Percentiles rank a stretch among this genome's conserved stretches.
Conservation (phyloP, 2,113 vertebrate species). For the Colaptes auratus region DNA sequence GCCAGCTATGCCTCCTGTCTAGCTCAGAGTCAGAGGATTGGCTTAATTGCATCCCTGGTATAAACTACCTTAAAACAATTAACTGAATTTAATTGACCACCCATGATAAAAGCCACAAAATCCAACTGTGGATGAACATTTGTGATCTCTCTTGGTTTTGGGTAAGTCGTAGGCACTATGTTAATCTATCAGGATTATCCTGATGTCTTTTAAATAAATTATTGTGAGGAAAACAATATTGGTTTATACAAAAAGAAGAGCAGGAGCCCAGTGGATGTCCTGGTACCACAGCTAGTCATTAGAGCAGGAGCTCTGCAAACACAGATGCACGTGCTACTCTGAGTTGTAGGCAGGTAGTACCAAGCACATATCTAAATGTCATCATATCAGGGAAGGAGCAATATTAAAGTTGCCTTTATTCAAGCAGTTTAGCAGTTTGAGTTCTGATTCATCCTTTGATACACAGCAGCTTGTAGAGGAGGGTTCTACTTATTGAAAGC, state of each 20-base stretch:
- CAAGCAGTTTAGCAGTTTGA: neutral
- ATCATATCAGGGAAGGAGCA: neutral
- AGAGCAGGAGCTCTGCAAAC: neutral
- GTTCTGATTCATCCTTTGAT: neutral
- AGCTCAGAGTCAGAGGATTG: neutral
- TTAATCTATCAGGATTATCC: neutral
- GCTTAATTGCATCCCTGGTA: neutral
- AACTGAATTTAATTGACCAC: neutral
- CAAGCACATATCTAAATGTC: neutral
- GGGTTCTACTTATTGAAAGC: neutral
- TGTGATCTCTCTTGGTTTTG: neutral
- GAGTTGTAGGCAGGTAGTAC: neutral
- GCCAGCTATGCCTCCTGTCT: neutral
- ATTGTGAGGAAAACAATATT: neutral
- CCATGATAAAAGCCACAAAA: neutral
- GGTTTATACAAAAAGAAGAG: neutral
- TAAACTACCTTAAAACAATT: slow-evolving; percentile 1
- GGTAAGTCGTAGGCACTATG: neutral
- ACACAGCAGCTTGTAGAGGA: neutral
- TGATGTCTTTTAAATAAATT: neutral
- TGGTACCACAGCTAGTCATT: neutral
- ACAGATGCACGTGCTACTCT: neutral
- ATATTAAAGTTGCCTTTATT: neutral
- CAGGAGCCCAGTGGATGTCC: neutral
- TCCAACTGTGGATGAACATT: neutral